Base-by-base conservation (phyloP, 2,797 vertebrate genomes). In the Chaunax sp. region DNA sequence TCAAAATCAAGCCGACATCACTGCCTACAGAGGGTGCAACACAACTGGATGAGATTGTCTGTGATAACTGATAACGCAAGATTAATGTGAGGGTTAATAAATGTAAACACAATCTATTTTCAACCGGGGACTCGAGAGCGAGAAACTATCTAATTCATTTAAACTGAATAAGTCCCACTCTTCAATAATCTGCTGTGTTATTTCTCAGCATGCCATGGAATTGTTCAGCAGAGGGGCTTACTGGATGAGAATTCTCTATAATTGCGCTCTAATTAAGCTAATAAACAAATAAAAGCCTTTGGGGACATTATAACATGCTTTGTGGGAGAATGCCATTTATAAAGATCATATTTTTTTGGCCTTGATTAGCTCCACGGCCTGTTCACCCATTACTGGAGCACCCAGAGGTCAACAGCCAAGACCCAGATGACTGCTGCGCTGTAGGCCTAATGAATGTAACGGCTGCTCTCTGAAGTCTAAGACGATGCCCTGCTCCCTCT, bases 201-300 rank as follows among this genome's bases (percentile, higher is more conserved):
- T 75, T 76, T 78, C 64, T 50, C 68, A 63, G 81, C 60, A 59
- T 71, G 72, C 56, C 46, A 53, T 69, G 53, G 57, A 78, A 82
- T 72, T 26, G 7, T 64, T 78, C 41, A 70, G 56, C 40, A 74
- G 63, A 70, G 58, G 43, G 49, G 46, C 59, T 72, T 69, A 75
- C 71, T 80, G 77, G 72, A 60, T 78, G 52, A 80, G 63, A 77
- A 70, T 70, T 60, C 57, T 19, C 77, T 10, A 55, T 83, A 86
- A 88, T 85, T 82, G 75, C 25, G 2, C 70, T 80, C 78, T 90
- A 89, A 93, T 93, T 92, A 87, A 89, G 87, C 77, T 70, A 86
- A 90, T 89, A 90, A 91, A 89, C 84, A 86, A 89, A 90, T 49
- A 85, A 56, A 72, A 81, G 69, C 85, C 89, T 64, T 40, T 16